These are phyloP conservation scores for Chunga burmeisteri DNA, from an alignment of 2,113 vertebrate species.

Conservation along the genomic window DNA sequence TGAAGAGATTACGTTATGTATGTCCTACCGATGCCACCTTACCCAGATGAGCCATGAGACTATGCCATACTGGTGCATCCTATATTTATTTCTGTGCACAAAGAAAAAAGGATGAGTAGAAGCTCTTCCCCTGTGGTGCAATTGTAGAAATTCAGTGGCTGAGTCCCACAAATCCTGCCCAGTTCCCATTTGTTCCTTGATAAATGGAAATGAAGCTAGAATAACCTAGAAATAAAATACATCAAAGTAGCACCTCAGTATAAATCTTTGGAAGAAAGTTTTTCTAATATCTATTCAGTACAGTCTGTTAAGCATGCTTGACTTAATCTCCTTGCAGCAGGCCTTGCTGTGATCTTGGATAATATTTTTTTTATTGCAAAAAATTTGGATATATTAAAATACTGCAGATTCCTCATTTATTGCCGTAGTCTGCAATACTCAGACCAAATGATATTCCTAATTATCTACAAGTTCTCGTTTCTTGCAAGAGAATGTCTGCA, in stretches of 20 bases:
- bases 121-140: background rate
- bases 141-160: background rate
- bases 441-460: background rate
- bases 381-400: background rate
- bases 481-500: background rate
- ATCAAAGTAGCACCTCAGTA: background rate
- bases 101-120: too few relatives aligned
- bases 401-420: background rate
- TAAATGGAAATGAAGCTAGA: background rate
- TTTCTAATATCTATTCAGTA: background rate
- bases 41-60: background rate
- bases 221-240: background rate
- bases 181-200: background rate
- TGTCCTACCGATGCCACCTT: background rate
- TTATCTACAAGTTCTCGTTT: background rate
- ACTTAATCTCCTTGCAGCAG: background rate
- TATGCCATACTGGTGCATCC: fast-evolving
- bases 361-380: background rate
- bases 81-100: background rate
- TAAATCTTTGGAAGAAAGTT: background rate
- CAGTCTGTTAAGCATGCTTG: background rate
- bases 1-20: fast-evolving
- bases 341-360: background rate
- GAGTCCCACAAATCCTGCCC: background rate
- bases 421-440: background rate